Conservation (phyloP, 2,888 invertebrate genomes). For the Siphlonurus alternatus region DNA sequence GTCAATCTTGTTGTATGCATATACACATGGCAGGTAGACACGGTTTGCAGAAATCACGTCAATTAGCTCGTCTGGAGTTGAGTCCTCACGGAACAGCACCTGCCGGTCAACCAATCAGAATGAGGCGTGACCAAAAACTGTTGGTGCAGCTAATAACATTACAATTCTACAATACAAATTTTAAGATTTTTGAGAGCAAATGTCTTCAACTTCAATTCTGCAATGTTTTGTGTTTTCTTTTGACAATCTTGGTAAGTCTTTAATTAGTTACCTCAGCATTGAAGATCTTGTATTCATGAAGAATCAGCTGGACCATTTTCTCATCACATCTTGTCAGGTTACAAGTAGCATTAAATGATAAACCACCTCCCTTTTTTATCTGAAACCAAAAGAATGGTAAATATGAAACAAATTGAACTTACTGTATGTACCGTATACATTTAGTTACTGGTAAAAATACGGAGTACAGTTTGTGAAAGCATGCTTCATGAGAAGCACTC, state of each 20-base stretch:
- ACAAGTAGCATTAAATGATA: slow-evolving; percentile 94
- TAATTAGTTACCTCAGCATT: slow-evolving; percentile 56
- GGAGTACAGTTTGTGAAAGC: not conserved
- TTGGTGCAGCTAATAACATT: too few relatives aligned
- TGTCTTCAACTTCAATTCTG: not conserved
- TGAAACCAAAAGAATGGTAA: slow-evolving; percentile 23
- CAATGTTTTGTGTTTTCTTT: too few relatives aligned
- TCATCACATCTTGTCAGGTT: slow-evolving; percentile 85
- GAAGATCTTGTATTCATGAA: slow-evolving; percentile 97
- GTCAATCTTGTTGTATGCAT: slow-evolving; percentile 99
- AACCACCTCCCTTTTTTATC: slow-evolving; percentile 88
- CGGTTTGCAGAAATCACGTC: slow-evolving; percentile 95
- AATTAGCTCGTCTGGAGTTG: slow-evolving; percentile 88
- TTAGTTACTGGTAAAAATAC: not conserved
- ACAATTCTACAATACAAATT: not conserved
- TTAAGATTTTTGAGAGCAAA: not conserved
- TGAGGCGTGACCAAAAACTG: not conserved
- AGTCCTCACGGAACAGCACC: slow-evolving; percentile 90
- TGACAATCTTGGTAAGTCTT: too few relatives aligned
- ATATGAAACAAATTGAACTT: slow-evolving; percentile 2
- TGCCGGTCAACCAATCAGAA: slow-evolving; percentile 21
- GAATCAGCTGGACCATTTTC: slow-evolving; percentile 92
- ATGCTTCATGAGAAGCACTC: not conserved
- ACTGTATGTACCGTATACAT: not conserved
- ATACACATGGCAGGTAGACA: slow-evolving; percentile 90